A percentile compares a stretch with the other conserved stretches of the same genome.
Conservation (phyloP, 2,113 vertebrate genomes). For the Colaptes auratus region DNA sequence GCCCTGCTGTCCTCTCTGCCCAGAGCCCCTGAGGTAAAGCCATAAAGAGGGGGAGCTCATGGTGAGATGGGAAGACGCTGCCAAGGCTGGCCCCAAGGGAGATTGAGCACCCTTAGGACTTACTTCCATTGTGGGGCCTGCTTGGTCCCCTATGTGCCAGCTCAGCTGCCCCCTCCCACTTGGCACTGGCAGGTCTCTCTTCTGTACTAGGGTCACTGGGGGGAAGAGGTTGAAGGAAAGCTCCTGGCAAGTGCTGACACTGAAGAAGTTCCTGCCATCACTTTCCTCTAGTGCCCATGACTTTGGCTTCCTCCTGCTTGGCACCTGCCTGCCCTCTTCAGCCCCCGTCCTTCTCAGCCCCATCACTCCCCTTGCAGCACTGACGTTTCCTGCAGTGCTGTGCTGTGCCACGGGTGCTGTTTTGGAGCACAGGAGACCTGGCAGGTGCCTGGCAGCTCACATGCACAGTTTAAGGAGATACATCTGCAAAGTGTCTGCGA, state of each 20-base stretch:
- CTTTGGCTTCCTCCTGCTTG: background rate
- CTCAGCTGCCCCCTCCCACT: rapidly evolving
- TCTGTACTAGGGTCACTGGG: background rate
- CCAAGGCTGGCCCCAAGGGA: rapidly evolving
- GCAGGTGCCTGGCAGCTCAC: background rate
- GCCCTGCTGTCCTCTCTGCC: background rate
- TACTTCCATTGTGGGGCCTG: rapidly evolving
- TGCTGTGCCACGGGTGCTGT: background rate
- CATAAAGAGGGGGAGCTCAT: background rate
- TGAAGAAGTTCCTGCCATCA: background rate
- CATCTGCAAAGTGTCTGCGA: background rate
- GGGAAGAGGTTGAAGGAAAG: background rate
- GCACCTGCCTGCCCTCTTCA: background rate
- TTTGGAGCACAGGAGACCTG: rapidly evolving
- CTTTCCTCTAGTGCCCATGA: rapidly evolving
- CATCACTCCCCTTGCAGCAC: background rate
- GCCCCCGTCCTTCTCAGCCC: background rate
- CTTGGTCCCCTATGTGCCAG: background rate
- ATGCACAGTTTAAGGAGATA: background rate
- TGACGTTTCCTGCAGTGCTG: rapidly evolving
- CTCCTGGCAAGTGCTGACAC: background rate
- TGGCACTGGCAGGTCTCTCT: background rate
- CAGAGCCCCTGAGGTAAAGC: background rate
- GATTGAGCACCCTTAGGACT: background rate
- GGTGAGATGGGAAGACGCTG: rapidly evolving